Conservation (phyloP, 2,113 vertebrate species). For the Natator depressus region DNA sequence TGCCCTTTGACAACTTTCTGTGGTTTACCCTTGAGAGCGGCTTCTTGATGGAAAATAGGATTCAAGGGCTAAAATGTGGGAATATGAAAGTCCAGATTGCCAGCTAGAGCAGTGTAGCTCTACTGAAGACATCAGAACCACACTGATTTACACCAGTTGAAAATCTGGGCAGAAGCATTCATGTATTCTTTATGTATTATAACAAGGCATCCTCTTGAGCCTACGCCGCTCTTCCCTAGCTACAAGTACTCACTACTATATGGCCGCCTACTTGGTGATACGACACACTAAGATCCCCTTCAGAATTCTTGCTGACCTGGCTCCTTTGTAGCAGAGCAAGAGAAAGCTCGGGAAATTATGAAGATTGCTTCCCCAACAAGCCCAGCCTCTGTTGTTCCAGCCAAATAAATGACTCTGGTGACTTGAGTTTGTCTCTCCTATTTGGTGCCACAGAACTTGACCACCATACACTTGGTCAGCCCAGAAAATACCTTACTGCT, state of each 20-base stretch:
- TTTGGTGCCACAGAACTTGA: neutral
- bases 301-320: neutral
- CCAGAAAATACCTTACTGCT: neutral
- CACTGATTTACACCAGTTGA: neutral
- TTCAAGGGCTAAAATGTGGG: neutral
- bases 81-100: neutral
- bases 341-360: neutral
- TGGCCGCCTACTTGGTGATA: neutral
- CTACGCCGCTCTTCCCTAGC: neutral
- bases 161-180: neutral
- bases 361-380: neutral
- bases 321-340: neutral
- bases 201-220: neutral
- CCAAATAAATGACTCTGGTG: neutral
- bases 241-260: neutral
- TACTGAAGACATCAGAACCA: neutral
- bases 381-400: neutral
- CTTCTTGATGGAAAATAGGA: neutral
- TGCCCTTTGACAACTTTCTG: neutral
- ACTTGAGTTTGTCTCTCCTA: neutral
- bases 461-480: neutral
- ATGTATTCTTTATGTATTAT: neutral
- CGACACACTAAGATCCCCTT: neutral
- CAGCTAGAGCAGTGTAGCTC: neutral
- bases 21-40: neutral